These are phyloP conservation scores for Phenganax stokvisi DNA, from an alignment of 92 coral and sea anemone species.

Conservation along the genomic window DNA sequence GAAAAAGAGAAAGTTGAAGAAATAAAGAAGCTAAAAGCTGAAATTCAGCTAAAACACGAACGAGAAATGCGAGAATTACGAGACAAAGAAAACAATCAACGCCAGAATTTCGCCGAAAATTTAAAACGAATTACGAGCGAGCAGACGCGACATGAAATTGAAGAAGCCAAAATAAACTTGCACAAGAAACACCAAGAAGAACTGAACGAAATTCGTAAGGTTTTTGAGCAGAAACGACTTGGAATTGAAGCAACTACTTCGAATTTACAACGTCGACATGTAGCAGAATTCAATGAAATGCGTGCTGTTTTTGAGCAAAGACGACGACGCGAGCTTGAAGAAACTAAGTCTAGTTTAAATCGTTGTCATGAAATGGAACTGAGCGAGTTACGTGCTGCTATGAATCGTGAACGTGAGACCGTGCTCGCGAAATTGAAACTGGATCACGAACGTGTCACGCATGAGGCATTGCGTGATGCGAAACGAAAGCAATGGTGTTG, in stretches of 20 bases:
- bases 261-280: neutral
- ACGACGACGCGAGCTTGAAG: slow-evolving; percentile 3
- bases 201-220: slow-evolving; percentile 43
- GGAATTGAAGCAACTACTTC: neutral
- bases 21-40: slow-evolving; percentile 44
- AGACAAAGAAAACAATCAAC: neutral
- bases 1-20: slow-evolving; percentile 55
- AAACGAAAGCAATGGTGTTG: slow-evolving; percentile 98
- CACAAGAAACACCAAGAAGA: slow-evolving; percentile 67
- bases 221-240: slow-evolving; percentile 4
- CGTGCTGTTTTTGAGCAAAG: neutral
- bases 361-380: slow-evolving; percentile 21
- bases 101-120: slow-evolving; percentile 11
- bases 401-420: slow-evolving; percentile 19
- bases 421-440: slow-evolving; percentile 16
- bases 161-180: slow-evolving; percentile 57
- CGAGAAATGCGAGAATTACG: slow-evolving; percentile 44
- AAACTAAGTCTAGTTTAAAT: neutral
- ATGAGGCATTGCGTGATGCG: slow-evolving; percentile 59
- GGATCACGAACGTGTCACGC: slow-evolving; percentile 51
- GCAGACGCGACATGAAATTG: slow-evolving; percentile 58
- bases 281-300: neutral
- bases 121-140: slow-evolving; percentile 66
- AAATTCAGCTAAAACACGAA: slow-evolving; percentile 55
- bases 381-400: slow-evolving; percentile 9